These are phyloP conservation scores for Fragum fragum DNA, from an alignment of 2,888 invertebrate genomes.

Conservation along the genomic window DNA sequence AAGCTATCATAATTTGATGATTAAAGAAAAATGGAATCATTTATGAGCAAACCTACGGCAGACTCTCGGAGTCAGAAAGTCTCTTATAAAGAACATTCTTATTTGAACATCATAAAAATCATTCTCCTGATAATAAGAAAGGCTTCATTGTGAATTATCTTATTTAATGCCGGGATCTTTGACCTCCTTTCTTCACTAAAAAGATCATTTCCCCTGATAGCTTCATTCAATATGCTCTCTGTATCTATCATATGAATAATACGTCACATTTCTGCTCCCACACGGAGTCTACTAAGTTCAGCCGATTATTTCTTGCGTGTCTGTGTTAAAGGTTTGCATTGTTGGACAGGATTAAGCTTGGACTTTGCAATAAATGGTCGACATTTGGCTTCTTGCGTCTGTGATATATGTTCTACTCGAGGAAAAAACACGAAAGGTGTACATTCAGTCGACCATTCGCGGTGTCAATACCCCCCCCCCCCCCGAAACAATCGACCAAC, in stretches of 20 bases:
- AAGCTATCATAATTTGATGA: no score
- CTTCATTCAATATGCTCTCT: background rate
- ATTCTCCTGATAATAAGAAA: background rate
- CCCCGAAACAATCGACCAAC: no score
- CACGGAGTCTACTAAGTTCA: background rate
- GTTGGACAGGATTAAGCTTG: no score
- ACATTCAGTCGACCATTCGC: no score
- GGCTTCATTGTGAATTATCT: constrained; percentile 2
- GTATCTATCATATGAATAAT: background rate
- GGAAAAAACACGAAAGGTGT: no score
- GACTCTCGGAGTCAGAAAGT: background rate
- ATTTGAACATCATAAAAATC: background rate
- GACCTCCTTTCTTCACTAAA: background rate
- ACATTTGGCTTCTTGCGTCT: no score
- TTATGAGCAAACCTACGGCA: background rate
- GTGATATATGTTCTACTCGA: no score
- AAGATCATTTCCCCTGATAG: background rate
- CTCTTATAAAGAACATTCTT: background rate
- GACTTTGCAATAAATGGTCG: no score
- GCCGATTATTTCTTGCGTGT: background rate
- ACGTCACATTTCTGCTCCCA: background rate
- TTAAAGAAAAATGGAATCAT: no score
- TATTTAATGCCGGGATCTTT: background rate
- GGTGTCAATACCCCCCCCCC: no score
- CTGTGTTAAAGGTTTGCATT: background rate